phyloP scores from a whole-genome alignment of 2,113 vertebrate genomes.

The Tachysurus vachellii region DNA sequence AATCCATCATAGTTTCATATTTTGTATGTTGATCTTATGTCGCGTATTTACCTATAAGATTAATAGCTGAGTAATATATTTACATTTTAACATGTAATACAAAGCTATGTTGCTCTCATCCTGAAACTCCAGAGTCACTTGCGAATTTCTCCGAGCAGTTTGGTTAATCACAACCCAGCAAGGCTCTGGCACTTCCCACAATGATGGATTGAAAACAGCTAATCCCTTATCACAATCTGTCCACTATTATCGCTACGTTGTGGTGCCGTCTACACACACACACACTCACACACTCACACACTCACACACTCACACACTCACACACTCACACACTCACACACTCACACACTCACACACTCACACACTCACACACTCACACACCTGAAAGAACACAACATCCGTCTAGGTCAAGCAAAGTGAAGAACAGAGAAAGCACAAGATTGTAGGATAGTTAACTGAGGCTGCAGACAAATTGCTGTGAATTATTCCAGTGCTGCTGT shows the following conservation, averaged over 20 bases:
- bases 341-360: too few relatives aligned
- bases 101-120: background rate
- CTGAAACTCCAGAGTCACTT: background rate
- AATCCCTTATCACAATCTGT: background rate
- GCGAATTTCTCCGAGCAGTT: background rate
- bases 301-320: too few relatives aligned
- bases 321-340: too few relatives aligned
- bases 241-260: background rate
- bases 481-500: background rate
- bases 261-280: background rate
- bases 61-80: background rate
- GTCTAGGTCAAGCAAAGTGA: background rate
- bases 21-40: background rate
- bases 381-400: background rate
- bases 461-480: background rate
- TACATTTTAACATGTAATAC: background rate
- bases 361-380: too few relatives aligned
- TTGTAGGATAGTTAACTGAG: background rate
- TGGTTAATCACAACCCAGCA: slow-evolving; percentile 15
- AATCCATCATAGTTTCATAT: background rate
- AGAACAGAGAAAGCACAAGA: background rate
- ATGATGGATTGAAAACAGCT: background rate
- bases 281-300: too few relatives aligned
- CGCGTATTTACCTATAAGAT: background rate
- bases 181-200: background rate